Percentiles rank a stretch among this genome's conserved stretches.
Conservation (phyloP, 2,797 vertebrate species). For the Poliocrania exsul region DNA sequence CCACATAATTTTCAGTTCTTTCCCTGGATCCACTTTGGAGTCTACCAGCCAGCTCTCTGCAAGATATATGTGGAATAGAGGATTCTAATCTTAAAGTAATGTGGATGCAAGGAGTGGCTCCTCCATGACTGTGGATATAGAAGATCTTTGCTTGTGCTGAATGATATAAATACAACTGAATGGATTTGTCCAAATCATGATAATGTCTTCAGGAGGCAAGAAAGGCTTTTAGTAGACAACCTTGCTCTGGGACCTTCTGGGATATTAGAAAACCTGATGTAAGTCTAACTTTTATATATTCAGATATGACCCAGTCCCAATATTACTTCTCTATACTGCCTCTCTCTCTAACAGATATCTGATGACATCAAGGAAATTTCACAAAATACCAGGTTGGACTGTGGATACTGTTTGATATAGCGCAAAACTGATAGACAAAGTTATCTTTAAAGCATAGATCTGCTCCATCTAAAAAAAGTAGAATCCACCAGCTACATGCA, state of each 20-base stretch:
- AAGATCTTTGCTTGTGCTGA: neutral
- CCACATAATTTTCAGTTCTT: neutral
- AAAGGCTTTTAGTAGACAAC: neutral
- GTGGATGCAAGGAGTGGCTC: neutral
- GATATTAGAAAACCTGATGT: neutral
- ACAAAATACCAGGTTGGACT: neutral
- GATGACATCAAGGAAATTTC: neutral
- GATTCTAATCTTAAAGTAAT: neutral
- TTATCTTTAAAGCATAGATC: neutral
- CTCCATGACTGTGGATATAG: neutral
- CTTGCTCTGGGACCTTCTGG: neutral
- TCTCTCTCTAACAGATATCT: neutral
- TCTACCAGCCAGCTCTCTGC: neutral
- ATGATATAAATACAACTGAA: neutral
- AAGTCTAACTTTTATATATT: neutral
- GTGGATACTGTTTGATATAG: neutral
- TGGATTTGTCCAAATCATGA: neutral
- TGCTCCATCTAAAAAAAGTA: neutral
- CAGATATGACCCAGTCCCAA: accelerated
- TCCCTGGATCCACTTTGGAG: neutral
- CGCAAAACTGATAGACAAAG: neutral
- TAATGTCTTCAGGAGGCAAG: neutral
- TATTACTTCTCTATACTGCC: neutral
- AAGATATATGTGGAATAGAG: neutral
- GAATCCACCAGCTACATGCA: neutral